Conservation (phyloP, 2,113 vertebrate species). For the Rhabdomys dilectus region DNA sequence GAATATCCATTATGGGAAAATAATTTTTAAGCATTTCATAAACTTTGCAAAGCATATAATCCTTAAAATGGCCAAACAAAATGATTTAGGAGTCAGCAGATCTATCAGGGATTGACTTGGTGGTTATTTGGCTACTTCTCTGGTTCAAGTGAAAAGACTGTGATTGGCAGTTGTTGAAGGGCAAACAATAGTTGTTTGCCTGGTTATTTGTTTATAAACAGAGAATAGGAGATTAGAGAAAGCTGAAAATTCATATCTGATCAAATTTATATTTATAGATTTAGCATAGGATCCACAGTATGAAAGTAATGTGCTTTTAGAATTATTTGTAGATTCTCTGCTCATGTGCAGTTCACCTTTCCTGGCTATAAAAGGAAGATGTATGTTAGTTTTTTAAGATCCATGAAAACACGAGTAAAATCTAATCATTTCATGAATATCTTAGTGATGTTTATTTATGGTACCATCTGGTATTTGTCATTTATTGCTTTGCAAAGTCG, state of each 20-base stretch:
- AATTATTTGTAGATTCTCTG: neutral
- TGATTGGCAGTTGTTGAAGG: neutral
- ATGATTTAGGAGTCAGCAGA: neutral
- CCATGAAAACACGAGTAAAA: neutral
- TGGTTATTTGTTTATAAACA: neutral
- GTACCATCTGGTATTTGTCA: constrained; percentile 58
- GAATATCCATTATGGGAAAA: neutral
- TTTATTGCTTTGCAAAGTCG: neutral
- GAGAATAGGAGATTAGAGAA: neutral
- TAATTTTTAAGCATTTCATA: neutral
- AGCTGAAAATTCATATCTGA: neutral
- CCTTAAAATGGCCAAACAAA: neutral
- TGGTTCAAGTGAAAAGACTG: neutral
- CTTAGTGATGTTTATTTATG: neutral
- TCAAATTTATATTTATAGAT: neutral
- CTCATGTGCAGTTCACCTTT: neutral
- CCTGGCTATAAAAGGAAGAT: constrained; percentile 12
- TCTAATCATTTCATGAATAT: constrained; percentile 1
- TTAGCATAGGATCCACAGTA: neutral
- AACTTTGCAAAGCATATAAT: neutral
- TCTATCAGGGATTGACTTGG: neutral
- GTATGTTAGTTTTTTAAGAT: neutral
- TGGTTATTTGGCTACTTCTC: neutral
- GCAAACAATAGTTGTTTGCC: neutral
- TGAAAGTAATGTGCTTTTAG: neutral